A percentile compares a stretch with the other conserved stretches of the same genome.
These are phyloP conservation scores for Penaeus japonicus DNA, from an alignment of 1,140 invertebrate genomes.

Conservation along the genomic window DNA sequence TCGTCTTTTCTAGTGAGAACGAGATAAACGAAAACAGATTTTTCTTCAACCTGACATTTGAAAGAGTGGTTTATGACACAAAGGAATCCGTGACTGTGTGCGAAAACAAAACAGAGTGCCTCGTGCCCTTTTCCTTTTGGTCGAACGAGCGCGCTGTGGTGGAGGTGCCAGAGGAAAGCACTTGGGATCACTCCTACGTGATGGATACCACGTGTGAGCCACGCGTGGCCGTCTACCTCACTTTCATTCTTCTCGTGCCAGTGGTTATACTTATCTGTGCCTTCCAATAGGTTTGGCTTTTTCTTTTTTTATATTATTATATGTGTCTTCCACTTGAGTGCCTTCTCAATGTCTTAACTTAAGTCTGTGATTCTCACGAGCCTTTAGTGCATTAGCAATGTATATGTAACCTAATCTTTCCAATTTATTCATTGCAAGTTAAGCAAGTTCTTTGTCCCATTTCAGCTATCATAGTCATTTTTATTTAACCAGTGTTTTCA, in stretches of 20 bases:
- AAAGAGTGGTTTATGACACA: constrained; percentile 76
- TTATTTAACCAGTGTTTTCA: too few relatives aligned
- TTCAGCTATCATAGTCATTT: too few relatives aligned
- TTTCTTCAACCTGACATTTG: constrained; percentile 72
- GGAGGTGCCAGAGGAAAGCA: constrained; percentile 60
- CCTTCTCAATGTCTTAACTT: neutral
- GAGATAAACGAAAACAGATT: constrained; percentile 67
- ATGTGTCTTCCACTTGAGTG: neutral
- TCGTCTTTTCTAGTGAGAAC: constrained; percentile 83
- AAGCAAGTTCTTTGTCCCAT: too few relatives aligned
- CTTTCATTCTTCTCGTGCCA: constrained; percentile 76
- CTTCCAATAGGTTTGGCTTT: constrained; percentile 65
- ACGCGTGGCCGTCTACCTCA: constrained; percentile 73
- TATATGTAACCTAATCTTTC: too few relatives aligned
- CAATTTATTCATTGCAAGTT: too few relatives aligned
- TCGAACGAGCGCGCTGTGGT: constrained; percentile 71
- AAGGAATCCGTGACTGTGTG: constrained; percentile 64
- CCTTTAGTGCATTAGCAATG: too few relatives aligned
- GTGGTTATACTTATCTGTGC: constrained; percentile 76
- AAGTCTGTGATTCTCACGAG: too few relatives aligned
- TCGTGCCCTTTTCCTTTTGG: constrained; percentile 74
- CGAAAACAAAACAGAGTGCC: constrained; percentile 72
- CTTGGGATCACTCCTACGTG: constrained; percentile 78
- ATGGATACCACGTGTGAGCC: constrained; percentile 78
- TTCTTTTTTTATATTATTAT: neutral